These are phyloP conservation scores for Hydrochoerus hydrochaeris DNA, from an alignment of 2,113 vertebrate genomes.

Conservation along the genomic window DNA sequence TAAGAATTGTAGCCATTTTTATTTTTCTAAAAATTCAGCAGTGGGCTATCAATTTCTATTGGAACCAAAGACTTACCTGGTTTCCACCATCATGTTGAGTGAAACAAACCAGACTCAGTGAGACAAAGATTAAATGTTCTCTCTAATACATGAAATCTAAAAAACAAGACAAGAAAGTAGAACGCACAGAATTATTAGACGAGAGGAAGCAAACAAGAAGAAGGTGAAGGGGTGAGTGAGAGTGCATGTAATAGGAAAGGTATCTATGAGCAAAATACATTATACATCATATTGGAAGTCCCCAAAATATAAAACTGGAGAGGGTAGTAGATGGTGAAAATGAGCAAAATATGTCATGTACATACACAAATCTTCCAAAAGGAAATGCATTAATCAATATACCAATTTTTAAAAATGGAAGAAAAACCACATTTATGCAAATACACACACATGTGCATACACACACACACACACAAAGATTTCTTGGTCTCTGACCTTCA, in stretches of 20 bases:
- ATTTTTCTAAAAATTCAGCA: neutral
- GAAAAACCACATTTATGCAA: neutral
- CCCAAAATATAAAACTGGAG: neutral
- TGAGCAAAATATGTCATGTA: neutral
- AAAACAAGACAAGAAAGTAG: neutral
- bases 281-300: neutral
- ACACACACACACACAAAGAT: neutral
- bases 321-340: neutral
- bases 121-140: neutral
- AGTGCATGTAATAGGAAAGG: neutral
- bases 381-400: neutral
- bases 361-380: neutral
- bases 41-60: neutral
- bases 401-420: neutral
- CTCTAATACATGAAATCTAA: neutral
- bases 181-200: neutral
- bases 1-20: neutral
- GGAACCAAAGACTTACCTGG: no score
- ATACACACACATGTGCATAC: neutral
- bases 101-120: neutral
- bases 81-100: neutral
- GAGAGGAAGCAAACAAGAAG: neutral
- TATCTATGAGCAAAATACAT: neutral
- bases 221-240: neutral
- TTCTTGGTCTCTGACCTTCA: neutral